phyloP scores from a whole-genome alignment of 2,113 vertebrate genomes.

The Tachysurus fulvidraco region DNA sequence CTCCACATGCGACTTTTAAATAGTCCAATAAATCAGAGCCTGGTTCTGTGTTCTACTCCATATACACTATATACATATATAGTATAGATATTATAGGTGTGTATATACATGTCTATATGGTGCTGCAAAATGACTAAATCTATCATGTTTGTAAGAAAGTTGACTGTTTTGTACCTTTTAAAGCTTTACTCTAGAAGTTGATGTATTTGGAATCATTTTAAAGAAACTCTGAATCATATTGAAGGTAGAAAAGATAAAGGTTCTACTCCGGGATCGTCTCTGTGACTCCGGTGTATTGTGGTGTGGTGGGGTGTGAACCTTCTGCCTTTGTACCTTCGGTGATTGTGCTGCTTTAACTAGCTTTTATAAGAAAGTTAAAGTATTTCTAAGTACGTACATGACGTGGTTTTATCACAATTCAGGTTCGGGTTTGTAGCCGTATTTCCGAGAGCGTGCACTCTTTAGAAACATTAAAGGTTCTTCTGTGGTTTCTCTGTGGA shows the following conservation, averaged over 20 bases:
- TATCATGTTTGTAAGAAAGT: not conserved
- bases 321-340: not conserved
- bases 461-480: not conserved
- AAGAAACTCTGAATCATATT: not conserved
- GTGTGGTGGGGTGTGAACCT: not conserved
- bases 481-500: not conserved
- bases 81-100: no score
- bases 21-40: not conserved
- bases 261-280: not conserved
- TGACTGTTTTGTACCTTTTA: not conserved
- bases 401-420: not conserved
- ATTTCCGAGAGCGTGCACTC: not conserved
- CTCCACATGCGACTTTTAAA: not conserved
- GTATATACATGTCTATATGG: no score
- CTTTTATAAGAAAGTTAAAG: not conserved
- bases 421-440: not conserved
- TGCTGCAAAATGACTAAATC: no score
- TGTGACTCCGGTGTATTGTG: no score
- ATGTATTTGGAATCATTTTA: not conserved
- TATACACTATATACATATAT: no score
- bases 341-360: not conserved
- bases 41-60: constrained; percentile 64
- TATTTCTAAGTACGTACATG: not conserved
- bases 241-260: not conserved
- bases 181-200: not conserved